Evolutionary conservation across 2,797 vertebrate genomes (phyloP).

Genomic region (Emydoidea blandingii): DNA sequence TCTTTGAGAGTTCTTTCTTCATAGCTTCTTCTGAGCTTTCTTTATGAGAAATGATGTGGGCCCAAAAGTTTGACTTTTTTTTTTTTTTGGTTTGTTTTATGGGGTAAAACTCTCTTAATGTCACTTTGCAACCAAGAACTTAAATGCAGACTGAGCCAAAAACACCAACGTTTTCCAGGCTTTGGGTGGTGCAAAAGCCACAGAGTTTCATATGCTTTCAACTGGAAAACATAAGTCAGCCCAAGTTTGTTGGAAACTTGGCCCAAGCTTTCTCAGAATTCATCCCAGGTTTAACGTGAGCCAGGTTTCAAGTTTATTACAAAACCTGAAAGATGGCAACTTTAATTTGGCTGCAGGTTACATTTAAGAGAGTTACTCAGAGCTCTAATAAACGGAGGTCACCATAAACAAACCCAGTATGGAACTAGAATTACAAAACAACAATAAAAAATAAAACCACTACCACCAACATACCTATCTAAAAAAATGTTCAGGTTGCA

Average conservation of each 20-base stretch:
- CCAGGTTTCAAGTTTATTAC: neutral
- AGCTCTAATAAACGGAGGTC: neutral
- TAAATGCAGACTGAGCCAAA: neutral
- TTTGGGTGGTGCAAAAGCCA: neutral
- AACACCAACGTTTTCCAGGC: neutral
- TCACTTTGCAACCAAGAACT: neutral
- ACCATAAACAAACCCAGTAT: neutral
- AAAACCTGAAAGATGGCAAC: neutral
- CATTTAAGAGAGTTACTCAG: neutral
- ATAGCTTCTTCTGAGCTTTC: neutral
- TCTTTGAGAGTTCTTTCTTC: neutral
- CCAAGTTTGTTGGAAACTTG: neutral
- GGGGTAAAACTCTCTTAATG: neutral
- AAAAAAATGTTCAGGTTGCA: neutral
- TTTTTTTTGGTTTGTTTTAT: neutral
- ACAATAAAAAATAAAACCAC: neutral
- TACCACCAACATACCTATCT: too few species aligned
- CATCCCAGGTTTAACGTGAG: neutral
- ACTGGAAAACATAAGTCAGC: neutral
- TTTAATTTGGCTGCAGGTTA: neutral
- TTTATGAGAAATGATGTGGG: neutral
- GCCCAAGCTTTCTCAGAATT: neutral
- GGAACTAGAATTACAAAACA: neutral
- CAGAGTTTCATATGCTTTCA: neutral
- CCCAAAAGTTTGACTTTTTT: neutral